Evolutionary conservation across 2,797 vertebrate species (phyloP).

Genomic region (Spondyliosoma cantharus): DNA sequence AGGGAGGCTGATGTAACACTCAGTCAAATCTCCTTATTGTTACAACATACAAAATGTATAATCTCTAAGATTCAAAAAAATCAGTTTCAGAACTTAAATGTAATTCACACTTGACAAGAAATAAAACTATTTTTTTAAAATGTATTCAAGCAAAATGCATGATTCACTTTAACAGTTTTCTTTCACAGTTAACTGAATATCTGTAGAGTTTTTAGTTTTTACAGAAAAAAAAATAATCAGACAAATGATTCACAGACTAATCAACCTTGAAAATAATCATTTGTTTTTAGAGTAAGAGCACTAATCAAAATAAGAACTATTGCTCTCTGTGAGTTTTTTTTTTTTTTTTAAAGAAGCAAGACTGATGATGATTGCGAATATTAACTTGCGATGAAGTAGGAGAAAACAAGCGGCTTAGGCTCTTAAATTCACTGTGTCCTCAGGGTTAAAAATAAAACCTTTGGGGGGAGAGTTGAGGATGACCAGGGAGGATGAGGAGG

Average conservation of each 20-base stretch:
- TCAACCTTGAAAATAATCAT: background rate
- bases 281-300: background rate
- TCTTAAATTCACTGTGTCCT: slow-evolving; percentile 51
- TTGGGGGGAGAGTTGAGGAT: slow-evolving; percentile 31
- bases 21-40: slow-evolving; percentile 1
- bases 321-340: background rate
- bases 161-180: background rate
- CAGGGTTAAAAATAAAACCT: slow-evolving; percentile 58
- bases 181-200: background rate
- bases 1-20: slow-evolving; percentile 26
- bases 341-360: background rate
- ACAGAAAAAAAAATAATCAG: background rate
- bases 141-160: background rate
- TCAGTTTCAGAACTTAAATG: background rate
- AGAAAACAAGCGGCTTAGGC: slow-evolving; percentile 23
- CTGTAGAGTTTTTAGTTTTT: background rate
- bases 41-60: background rate
- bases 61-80: background rate
- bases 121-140: background rate
- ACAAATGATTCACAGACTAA: background rate
- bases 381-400: background rate
- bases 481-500: slow-evolving; percentile 4
- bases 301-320: background rate
- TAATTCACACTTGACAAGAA: background rate
- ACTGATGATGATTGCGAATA: background rate